Base-by-base conservation (phyloP, 2,888 invertebrate species). In the Xylophagus ater region DNA sequence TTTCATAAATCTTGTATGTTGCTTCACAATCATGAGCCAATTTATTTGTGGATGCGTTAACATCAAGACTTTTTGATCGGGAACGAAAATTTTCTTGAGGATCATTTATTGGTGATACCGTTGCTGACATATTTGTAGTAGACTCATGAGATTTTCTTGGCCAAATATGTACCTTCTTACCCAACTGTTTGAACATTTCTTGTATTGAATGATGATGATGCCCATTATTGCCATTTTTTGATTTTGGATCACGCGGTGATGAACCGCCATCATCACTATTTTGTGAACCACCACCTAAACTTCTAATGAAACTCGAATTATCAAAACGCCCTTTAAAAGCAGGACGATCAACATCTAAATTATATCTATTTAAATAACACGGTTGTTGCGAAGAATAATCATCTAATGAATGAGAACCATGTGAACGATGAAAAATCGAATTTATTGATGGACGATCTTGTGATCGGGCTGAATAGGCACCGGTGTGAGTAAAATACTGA, bases 1-100 rank as follows among this genome's bases (percentile, higher is more conserved):
- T 71, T 49, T 87, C 84, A 60, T 76, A 87, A 53, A 87, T 85
- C 57, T 76, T 73, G 57, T 87, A 87, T 4, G 85, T 86, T 7
- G 83, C 74, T 36, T 80, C 85, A 56, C 85, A 84, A 56, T 87
- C 86, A 44, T 74, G 65, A 42, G 72, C 63, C 43, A 69, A 70
- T 48, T 69, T 61, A 43, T 52, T 54, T 17, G 56, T 46, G 34
- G 72, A 62, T 33, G 72, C 63, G 38, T 70, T 71, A 6, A 67
- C 71, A 58, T 86, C 87, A 49, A 86, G 67, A 34, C 85, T 85
- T 56, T 84, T 84, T 28, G 85, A 85, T 32, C 87, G 70, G 31
- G 74, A 74, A 13, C 87, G 70, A 56, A 85, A 86, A 52, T 78
- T 80, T 25, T 76, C 77, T 35, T 66, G 60, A 24, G 60, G 49